phyloP scores from a whole-genome alignment of 2,113 vertebrate genomes.

The Chionodraco myersi region DNA sequence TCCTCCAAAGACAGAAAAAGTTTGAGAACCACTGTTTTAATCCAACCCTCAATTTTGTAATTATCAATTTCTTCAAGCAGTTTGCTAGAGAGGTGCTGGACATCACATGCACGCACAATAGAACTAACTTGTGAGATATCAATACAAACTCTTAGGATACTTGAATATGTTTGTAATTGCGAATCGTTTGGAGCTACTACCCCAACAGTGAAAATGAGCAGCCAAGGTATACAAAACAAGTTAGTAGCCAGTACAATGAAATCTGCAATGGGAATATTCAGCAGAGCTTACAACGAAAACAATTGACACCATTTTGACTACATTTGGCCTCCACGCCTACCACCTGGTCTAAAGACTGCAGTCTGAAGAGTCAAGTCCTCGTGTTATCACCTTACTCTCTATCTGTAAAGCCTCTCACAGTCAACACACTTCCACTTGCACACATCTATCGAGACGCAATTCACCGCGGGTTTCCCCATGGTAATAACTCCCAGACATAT shows the following conservation, averaged over 20 bases:
- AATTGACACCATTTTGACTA: neutral
- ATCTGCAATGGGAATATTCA: neutral
- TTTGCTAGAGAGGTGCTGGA: too few relatives aligned
- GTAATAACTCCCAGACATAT: slow-evolving; percentile 52
- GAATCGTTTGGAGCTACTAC: neutral
- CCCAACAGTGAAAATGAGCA: neutral
- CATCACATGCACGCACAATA: too few relatives aligned
- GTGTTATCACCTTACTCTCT: neutral
- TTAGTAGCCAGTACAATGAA: neutral
- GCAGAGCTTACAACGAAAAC: neutral
- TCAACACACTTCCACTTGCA: slow-evolving; percentile 6
- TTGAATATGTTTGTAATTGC: neutral
- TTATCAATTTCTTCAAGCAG: too few relatives aligned
- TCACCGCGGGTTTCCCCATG: slow-evolving; percentile 33
- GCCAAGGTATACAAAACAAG: neutral
- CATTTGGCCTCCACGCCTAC: neutral
- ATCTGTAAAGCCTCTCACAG: neutral
- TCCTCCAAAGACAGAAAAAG: too few relatives aligned
- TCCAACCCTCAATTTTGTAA: too few relatives aligned
- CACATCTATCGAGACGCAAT: slow-evolving; percentile 2
- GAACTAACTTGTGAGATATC: too few relatives aligned
- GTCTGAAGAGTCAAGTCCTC: neutral
- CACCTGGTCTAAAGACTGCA: neutral
- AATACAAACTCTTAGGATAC: too few relatives aligned
- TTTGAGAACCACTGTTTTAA: too few relatives aligned